Conservation (phyloP, 2,888 invertebrate species). For the Scaptomyza parva region DNA sequence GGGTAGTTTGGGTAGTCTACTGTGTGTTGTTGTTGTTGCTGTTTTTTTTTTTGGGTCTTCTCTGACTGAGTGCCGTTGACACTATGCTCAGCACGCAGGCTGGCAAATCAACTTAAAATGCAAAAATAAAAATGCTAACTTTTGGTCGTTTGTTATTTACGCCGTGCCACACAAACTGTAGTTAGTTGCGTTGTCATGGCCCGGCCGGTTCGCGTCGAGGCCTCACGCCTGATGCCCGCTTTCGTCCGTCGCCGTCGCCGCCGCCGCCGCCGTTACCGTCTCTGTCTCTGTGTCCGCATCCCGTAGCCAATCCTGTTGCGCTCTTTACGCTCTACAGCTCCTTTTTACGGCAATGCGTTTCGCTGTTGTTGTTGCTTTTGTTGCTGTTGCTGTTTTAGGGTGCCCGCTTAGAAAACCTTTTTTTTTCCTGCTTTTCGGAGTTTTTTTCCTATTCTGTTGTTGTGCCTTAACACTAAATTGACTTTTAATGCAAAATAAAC, state of each 20-base stretch:
- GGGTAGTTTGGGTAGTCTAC: conserved; percentile 3
- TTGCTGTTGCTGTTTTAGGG: conserved; percentile 43
- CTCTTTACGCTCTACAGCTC: conserved; percentile 68
- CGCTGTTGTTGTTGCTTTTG: conserved; percentile 29
- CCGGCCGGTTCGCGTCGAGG: conserved; percentile 49
- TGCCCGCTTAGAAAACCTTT: conserved; percentile 48
- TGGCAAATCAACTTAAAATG: conserved; percentile 76
- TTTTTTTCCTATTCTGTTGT: conserved; percentile 23
- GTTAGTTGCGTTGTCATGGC: conserved; percentile 78
- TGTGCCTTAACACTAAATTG: conserved; percentile 79
- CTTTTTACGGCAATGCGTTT: conserved; percentile 46
- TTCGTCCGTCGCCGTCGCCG: too few relatives aligned
- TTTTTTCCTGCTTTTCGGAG: conserved; percentile 39
- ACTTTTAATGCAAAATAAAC: conserved; percentile 82
- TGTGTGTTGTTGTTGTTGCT: background rate
- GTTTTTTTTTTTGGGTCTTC: conserved; percentile 27
- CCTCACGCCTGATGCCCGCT: conserved; percentile 38
- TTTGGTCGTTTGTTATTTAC: conserved; percentile 72
- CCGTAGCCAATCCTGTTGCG: conserved; percentile 74
- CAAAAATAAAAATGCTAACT: conserved; percentile 74
- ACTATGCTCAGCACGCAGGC: conserved; percentile 61
- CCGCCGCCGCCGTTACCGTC: conserved; percentile 16
- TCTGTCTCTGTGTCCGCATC: conserved; percentile 15
- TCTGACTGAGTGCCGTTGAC: conserved; percentile 57
- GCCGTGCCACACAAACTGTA: conserved; percentile 57